Percentiles rank a stretch among this genome's conserved stretches.
Conservation (phyloP, 2,888 invertebrate genomes). For the Chalcosyrphus nemorum region DNA sequence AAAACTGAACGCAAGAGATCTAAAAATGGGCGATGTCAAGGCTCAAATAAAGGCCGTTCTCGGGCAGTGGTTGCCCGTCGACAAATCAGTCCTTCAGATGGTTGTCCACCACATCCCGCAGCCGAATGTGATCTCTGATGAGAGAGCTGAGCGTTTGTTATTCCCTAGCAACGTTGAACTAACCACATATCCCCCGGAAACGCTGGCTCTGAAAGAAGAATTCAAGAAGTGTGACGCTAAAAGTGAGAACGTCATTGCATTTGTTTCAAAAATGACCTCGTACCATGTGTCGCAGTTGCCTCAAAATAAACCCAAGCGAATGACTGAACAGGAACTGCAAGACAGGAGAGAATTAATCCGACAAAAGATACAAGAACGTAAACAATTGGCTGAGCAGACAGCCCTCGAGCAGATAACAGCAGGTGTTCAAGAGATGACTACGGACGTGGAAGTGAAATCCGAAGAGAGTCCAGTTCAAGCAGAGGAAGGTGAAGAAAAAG, state of each 20-base stretch:
- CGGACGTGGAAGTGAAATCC: slow-evolving; percentile 21
- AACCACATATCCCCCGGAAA: slow-evolving; percentile 86
- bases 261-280: slow-evolving; percentile 89
- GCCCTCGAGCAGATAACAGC: slow-evolving; percentile 74
- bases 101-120: slow-evolving; percentile 91
- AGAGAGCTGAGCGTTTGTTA: slow-evolving; percentile 92
- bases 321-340: slow-evolving; percentile 89
- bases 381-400: slow-evolving; percentile 74
- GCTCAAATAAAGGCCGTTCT: slow-evolving; percentile 91
- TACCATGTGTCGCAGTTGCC: slow-evolving; percentile 89
- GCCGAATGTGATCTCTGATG: slow-evolving; percentile 88
- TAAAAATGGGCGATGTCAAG: slow-evolving; percentile 89
- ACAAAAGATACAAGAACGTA: slow-evolving; percentile 85
- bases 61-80: slow-evolving; percentile 95
- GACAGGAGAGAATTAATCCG: slow-evolving; percentile 87
- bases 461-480: slow-evolving; percentile 42
- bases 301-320: slow-evolving; percentile 89
- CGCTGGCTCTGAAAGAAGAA: slow-evolving; percentile 87
- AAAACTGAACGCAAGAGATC: slow-evolving; percentile 88
- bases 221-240: slow-evolving; percentile 87
- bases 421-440: slow-evolving; percentile 76
- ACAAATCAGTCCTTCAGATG: slow-evolving; percentile 91
- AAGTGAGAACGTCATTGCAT: slow-evolving; percentile 85
- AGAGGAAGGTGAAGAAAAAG: slow-evolving; percentile 76
- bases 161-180: slow-evolving; percentile 88